These are phyloP conservation scores for Aethina tumida DNA, from an alignment of 1,140 invertebrate genomes.

Conservation along the genomic window DNA sequence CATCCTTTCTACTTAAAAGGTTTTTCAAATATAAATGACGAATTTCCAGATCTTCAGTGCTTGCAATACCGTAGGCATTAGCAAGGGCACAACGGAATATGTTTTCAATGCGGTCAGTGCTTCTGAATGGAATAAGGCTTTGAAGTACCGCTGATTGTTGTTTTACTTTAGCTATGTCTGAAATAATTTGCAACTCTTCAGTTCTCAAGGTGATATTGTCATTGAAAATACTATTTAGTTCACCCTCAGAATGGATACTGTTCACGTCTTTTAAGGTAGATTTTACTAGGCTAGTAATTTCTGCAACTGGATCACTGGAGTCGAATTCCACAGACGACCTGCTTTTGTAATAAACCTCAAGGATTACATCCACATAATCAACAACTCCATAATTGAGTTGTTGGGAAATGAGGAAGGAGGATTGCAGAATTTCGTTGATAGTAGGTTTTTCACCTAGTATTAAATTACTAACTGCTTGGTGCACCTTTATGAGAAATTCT, in stretches of 20 bases:
- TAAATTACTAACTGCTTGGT: slow-evolving; percentile 31
- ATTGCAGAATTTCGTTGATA: slow-evolving; percentile 51
- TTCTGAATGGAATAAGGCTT: background rate
- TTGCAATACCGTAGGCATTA: slow-evolving; percentile 29
- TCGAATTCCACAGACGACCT: slow-evolving; percentile 42
- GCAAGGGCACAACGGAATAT: slow-evolving; percentile 20
- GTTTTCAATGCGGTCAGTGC: background rate
- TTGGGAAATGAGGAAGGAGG: slow-evolving; percentile 50
- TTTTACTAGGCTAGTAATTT: slow-evolving; percentile 7
- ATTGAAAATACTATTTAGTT: slow-evolving; percentile 9
- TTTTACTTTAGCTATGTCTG: slow-evolving; percentile 29
- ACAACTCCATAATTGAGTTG: slow-evolving; percentile 50
- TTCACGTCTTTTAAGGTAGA: background rate
- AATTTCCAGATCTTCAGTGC: slow-evolving; percentile 21
- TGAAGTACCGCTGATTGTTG: slow-evolving; percentile 28
- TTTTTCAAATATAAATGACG: slow-evolving; percentile 12
- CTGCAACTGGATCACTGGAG: slow-evolving; percentile 26
- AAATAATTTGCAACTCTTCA: slow-evolving; percentile 25
- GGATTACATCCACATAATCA: slow-evolving; percentile 47
- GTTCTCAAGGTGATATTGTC: slow-evolving; percentile 24
- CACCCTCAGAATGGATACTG: background rate
- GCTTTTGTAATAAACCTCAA: slow-evolving; percentile 59
- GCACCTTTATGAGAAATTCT: slow-evolving; percentile 43
- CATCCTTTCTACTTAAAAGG: background rate
- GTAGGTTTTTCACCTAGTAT: slow-evolving; percentile 42